Evolutionary conservation across 1,140 invertebrate genomes (phyloP), one percentile per base, ranked within the genome.

Genomic region (Dreissena polymorpha): DNA sequence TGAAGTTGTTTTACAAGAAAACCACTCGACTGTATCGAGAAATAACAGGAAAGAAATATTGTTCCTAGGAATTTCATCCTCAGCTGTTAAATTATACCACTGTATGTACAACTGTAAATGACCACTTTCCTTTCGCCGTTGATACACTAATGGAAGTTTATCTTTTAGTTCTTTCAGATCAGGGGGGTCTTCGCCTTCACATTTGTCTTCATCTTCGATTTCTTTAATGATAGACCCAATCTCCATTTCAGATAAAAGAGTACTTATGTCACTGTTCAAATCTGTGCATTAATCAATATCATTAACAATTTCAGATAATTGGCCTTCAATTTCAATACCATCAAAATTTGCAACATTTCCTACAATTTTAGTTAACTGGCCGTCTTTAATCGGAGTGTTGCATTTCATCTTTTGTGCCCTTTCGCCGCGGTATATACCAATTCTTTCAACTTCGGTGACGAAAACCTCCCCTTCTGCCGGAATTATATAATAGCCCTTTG

Each of bases 361-460:
- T 39, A 39, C 39, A 39, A 39, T 39, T 39, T 39, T 8, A 39
- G 39, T 5, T 39, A 39, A 39, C 39, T 39, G 39, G 39, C 39
- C 39, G 2, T 39, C 39, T 8, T 68, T 68, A 68, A 68, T 10
- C 29, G 23, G 65, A 29, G 65, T 68, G 29, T 68, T 68, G 23
- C 65, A 68, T 68, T 68, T 68, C 10, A 68, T 25, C 21, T 68
- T 68, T 10, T 68, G 23, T 27, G 65, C 65, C 65, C 65, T 68
- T 8, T 68, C 50, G 18, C 23, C n/a, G 39, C 50, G 29, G 50
- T 27, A 51, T 67, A 50, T 49, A 68, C 23, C 60, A 64, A 68
- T 50, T 39, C 29, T 50, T 29, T 51, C 25, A 67, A 10, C 60
- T 78, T 29, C 60, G 68, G 21, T 65, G 60, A 25, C 60, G 18